Evolutionary conservation across 2,797 vertebrate genomes (phyloP), one percentile per base, ranked within the genome.

Genomic region (Pipistrellus pipistrellus): DNA sequence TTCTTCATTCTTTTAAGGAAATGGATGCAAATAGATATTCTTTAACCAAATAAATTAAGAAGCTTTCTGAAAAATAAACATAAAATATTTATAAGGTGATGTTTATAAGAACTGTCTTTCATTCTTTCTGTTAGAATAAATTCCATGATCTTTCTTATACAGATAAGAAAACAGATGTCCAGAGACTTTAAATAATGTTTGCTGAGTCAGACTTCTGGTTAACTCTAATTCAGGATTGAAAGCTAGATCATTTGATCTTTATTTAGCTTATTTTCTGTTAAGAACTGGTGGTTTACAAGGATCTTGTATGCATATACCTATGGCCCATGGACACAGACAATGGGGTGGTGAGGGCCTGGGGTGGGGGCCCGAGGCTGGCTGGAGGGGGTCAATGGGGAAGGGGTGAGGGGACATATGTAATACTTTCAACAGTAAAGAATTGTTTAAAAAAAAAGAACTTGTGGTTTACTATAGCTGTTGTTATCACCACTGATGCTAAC

Each of bases 1-100:
- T 80, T 78, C 13, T 72, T 55, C 38, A 25, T 77, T 80, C 30
- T 95, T 85, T 90, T 41, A 94, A 91, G 10, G 20, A 84, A 90
- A 41, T 75, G 25, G 15, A 75, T 64, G 4, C 51, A 71, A 88
- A 68, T 25, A 90, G 15, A 83, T 4, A 9, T 0, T 6, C n/a
- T 78, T 85, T 76, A 73, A 3, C 21, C n/a, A 75, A 21, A 11
- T 85, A n/a, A 20, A 23, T 1, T 35, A 81, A 4, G 7, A 44
- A 71, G 17, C 23, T 82, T 76, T 4, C 11, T 62, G 59, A 90
- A 84, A 88, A 85, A 82, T 41, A 92, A 92, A 44, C 27, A 51
- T n/a, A 82, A 75, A 75, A 62, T 84, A 23, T 13, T 6, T 55
- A 15, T 41, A 55, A 72, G 68, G 12, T 41, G 8, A 38, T 46